These are phyloP conservation scores for Seladonia tumulorum DNA, from an alignment of 2,888 invertebrate genomes.

Conservation along the genomic window DNA sequence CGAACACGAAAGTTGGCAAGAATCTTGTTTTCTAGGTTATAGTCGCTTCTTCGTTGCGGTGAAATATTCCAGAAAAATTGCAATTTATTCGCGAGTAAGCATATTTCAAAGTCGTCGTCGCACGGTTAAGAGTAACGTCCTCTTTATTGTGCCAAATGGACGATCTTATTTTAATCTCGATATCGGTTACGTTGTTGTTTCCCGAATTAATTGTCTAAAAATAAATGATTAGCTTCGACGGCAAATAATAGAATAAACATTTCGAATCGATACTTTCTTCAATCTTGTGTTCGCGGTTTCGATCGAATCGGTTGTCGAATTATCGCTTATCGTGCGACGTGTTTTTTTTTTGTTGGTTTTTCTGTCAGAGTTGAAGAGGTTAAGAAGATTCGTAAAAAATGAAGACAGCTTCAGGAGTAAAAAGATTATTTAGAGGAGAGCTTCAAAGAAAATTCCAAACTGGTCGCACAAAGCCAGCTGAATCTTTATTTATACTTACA, in stretches of 20 bases:
- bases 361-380: not conserved
- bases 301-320: not conserved
- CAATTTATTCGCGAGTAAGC: not conserved
- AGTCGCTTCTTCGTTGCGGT: not conserved
- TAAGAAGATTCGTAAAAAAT: not conserved
- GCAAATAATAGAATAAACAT: conserved; percentile 30
- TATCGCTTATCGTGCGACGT: not conserved
- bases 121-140: conserved; percentile 58
- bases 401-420: not conserved
- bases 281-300: not conserved
- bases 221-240: conserved; percentile 67
- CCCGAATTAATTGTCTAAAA: conserved; percentile 74
- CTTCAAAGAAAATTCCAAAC: not conserved
- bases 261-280: too few species aligned
- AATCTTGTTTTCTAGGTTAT: not conserved
- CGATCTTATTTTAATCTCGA: conserved; percentile 76
- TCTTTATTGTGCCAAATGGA: conserved; percentile 59
- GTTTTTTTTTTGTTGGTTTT: not conserved
- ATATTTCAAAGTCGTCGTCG: conserved; percentile 6
- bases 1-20: not conserved
- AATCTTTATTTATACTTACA: conserved; percentile 36
- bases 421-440: not conserved
- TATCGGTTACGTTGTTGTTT: conserved; percentile 67
- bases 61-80: not conserved
- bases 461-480: not conserved